Base-by-base conservation (phyloP, 2,888 invertebrate genomes). In the Sarcophaga variegata region DNA sequence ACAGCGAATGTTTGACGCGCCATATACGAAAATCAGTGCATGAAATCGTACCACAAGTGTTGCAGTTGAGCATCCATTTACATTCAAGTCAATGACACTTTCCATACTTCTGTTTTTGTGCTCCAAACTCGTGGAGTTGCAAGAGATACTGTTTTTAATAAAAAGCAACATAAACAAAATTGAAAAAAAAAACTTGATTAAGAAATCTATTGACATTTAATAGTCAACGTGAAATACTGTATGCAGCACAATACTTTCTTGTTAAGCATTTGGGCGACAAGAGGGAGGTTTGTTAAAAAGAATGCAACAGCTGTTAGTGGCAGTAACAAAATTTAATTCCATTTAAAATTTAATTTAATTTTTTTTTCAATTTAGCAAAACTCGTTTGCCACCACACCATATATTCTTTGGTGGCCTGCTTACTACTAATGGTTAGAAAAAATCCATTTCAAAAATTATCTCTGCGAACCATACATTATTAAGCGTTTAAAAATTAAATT, bases 341-440 rank as follows among this genome's bases (percentile, higher is more conserved):
- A 59, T 64, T 22, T 22, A 22, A 22, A 22, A 22, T 22, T 22
- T 59, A 47, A 70, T 45, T 62, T 62, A n/a, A 69, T 37, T 59
- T 59, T 59, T 71, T n/a, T 27, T 37, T 75, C 37, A 54, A 75
- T 60, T 80, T 76, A 54, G 70, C 12, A 66, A 71, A 84, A 84
- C 84, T 80, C 80, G 84, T 84, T 84, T 84, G 14, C 54, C 8
- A 17, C 54, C 12, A 17, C 17, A 14, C 14, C 54, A n/a, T 66
- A 71, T 69, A 62, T 27, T 54, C 54, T 54, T 54, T 54, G 54
- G 54, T 54, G 54, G 54, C 17, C 54, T 54, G 3, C 2, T 3
- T 54, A 4, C 17, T 54, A 54, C 12, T 54, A 54, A 54, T 54
- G 54, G 17, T 14, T 54, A 54, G 17, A 54, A 54, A 54, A 54